Evolutionary conservation across 2,797 vertebrate genomes (phyloP).

Genomic region (Hydrophis major): DNA sequence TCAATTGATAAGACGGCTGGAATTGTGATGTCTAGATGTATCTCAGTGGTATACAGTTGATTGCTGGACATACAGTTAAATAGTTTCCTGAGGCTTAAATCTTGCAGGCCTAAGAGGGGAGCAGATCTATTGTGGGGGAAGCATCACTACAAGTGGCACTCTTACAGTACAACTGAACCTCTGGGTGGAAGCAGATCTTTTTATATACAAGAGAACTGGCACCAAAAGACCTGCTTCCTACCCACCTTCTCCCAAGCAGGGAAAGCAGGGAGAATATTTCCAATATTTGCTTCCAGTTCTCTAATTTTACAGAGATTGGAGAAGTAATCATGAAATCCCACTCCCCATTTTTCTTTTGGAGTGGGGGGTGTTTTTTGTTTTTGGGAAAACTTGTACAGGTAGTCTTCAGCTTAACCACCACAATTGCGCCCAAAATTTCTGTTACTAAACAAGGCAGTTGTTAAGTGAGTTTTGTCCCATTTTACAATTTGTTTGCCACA

Average conservation of each 20-base stretch:
- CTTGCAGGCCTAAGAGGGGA: background rate
- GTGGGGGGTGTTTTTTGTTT: background rate
- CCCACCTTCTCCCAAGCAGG: background rate
- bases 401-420: background rate
- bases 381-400: background rate
- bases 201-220: background rate
- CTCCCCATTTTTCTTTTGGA: background rate
- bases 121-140: background rate
- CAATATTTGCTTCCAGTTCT: background rate
- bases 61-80: background rate
- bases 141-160: background rate
- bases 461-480: background rate
- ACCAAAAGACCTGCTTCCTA: background rate
- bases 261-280: background rate
- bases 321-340: background rate
- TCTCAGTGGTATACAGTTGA: background rate
- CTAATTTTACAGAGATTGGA: background rate
- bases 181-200: background rate
- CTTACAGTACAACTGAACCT: background rate
- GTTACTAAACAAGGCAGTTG: background rate
- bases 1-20: background rate
- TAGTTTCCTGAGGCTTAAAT: background rate
- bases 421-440: background rate
- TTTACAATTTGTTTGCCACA: background rate
- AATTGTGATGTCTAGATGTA: background rate